phyloP scores from a whole-genome alignment of 2,888 invertebrate species.

The Hydropsyche betteni region DNA sequence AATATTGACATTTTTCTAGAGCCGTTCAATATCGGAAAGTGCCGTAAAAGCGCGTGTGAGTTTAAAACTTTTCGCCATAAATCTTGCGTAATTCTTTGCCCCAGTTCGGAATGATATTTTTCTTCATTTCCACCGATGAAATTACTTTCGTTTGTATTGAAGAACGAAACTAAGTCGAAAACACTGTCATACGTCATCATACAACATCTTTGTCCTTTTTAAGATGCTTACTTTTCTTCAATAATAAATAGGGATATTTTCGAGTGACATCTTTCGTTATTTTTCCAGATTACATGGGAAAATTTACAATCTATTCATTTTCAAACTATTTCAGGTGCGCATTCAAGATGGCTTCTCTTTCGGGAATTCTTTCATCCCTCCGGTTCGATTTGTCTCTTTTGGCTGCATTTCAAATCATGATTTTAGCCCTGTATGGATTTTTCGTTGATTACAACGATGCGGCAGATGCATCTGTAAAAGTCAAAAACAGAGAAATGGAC shows the following conservation, averaged over 20 bases:
- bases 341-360: conserved; percentile 39
- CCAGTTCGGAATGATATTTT: conserved; percentile 20
- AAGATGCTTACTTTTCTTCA: too few species aligned
- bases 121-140: conserved; percentile 21
- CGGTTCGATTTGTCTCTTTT: conserved; percentile 46
- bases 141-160: conserved; percentile 28
- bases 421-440: conserved; percentile 46
- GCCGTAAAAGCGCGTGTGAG: conserved; percentile 21
- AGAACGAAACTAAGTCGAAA: too few species aligned
- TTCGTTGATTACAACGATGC: conserved; percentile 45
- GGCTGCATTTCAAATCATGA: conserved; percentile 45
- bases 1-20: neutral
- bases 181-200: too few species aligned
- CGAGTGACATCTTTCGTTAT: too few species aligned
- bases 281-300: too few species aligned
- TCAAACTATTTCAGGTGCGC: neutral
- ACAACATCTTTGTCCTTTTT: too few species aligned
- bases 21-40: conserved; percentile 13
- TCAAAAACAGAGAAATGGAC: conserved; percentile 44
- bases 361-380: conserved; percentile 15
- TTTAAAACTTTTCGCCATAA: conserved; percentile 27
- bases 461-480: conserved; percentile 44
- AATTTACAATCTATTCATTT: neutral
- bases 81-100: conserved; percentile 31
- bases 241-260: too few species aligned